These are phyloP conservation scores for Dorcus hopei DNA, from an alignment of 2,888 invertebrate species.

Conservation along the genomic window DNA sequence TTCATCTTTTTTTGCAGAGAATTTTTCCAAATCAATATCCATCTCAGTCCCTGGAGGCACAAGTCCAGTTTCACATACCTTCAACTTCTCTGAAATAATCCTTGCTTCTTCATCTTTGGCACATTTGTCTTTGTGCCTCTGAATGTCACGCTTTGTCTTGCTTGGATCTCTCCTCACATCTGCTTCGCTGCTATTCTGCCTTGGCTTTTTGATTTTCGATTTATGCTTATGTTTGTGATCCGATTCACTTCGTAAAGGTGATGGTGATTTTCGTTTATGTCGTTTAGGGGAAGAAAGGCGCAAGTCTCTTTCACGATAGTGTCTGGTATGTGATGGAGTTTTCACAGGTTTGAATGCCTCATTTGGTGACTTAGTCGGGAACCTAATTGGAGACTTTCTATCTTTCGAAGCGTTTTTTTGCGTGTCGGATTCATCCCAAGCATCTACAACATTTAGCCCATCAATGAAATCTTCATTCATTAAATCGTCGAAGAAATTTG, in stretches of 20 bases:
- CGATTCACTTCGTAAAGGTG: neutral
- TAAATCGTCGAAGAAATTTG: constrained; percentile 49
- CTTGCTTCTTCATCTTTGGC: constrained; percentile 45
- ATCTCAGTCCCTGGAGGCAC: constrained; percentile 51
- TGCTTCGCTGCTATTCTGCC: neutral
- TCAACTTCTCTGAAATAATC: constrained; percentile 45
- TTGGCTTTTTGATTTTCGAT: neutral
- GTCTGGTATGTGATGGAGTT: no score
- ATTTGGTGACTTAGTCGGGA: no score
- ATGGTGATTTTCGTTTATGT: neutral
- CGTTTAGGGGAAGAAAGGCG: neutral
- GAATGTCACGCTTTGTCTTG: constrained; percentile 48
- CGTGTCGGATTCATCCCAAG: constrained; percentile 38
- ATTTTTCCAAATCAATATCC: constrained; percentile 39
- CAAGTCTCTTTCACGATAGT: neutral
- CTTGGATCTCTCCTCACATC: constrained; percentile 42
- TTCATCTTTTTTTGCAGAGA: constrained; percentile 8
- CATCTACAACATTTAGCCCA: constrained; percentile 48
- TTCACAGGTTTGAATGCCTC: no score
- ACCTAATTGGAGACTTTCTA: neutral
- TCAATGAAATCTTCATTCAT: constrained; percentile 48
- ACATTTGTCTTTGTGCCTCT: constrained; percentile 45
- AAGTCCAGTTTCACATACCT: constrained; percentile 48
- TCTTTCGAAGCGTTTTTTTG: neutral
- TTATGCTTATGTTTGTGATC: neutral